Percentiles rank a stretch among this genome's conserved stretches.
Conservation (phyloP, 2,113 vertebrate genomes). For the Chamaea fasciata region DNA sequence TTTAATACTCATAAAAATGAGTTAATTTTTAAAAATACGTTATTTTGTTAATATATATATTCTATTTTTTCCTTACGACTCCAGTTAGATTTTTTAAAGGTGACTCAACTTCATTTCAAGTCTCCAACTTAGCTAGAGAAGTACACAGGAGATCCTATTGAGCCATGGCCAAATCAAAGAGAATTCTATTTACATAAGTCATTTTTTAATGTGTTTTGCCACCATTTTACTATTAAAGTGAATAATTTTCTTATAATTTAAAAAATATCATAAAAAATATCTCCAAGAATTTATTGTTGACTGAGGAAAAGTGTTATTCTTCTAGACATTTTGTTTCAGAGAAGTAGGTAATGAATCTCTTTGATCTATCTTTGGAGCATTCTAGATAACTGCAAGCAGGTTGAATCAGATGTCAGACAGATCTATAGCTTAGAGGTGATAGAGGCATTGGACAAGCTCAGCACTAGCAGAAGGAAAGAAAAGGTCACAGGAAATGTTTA, state of each 20-base stretch:
- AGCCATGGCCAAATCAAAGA: neutral
- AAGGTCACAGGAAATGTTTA: neutral
- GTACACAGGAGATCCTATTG: neutral
- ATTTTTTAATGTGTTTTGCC: neutral
- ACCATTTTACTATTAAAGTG: neutral
- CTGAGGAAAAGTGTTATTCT: neutral
- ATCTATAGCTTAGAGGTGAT: conserved; percentile 56
- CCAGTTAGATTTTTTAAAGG: neutral
- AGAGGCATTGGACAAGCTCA: conserved; percentile 15
- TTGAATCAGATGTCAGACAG: conserved; percentile 61
- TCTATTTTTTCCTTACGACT: neutral
- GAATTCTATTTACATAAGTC: neutral
- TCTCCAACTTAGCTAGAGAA: neutral
- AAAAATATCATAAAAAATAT: neutral
- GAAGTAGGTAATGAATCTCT: conserved; percentile 21
- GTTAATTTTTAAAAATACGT: fast-evolving
- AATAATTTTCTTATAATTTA: neutral
- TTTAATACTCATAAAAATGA: neutral
- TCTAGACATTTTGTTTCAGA: conserved; percentile 12
- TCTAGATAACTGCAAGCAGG: conserved; percentile 44
- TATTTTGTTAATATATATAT: fast-evolving
- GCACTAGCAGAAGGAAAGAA: conserved; percentile 4
- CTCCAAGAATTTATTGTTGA: neutral
- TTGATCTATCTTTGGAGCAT: conserved; percentile 28
- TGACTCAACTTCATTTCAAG: neutral